A percentile compares a stretch with the other conserved stretches of the same genome.
Evolutionary conservation across 2,113 vertebrate genomes (phyloP).

Genomic region (Elachura formosa): DNA sequence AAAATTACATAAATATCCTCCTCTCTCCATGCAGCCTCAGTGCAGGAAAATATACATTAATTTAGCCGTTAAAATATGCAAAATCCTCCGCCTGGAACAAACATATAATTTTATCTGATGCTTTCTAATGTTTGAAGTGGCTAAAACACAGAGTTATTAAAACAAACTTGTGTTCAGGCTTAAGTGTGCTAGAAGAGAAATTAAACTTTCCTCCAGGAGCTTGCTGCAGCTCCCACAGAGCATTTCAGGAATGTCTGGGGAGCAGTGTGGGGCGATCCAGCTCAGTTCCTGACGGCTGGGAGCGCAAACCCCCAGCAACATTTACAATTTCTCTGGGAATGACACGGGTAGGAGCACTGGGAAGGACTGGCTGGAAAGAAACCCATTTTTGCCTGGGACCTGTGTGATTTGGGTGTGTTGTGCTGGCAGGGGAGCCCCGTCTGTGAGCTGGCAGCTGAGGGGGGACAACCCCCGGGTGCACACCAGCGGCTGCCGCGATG

Average conservation of each 20-base stretch:
- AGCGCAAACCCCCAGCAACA: not conserved
- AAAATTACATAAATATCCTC: not conserved
- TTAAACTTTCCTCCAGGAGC: not conserved
- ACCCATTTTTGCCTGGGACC: no score
- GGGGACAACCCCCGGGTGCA: conserved; percentile 41
- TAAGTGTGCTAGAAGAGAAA: not conserved
- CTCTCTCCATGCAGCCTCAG: not conserved
- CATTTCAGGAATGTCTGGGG: not conserved
- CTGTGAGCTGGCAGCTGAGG: conserved; percentile 71
- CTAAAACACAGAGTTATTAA: not conserved
- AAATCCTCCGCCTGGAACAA: not conserved
- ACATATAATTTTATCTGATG: not conserved
- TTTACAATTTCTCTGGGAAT: not conserved
- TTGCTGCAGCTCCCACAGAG: not conserved
- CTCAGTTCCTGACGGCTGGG: not conserved
- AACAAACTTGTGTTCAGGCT: not conserved
- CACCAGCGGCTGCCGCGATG: conserved; percentile 44
- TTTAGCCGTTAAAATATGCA: conserved; percentile 18
- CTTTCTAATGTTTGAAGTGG: not conserved
- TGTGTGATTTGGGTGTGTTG: not conserved
- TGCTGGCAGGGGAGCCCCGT: conserved; percentile 70
- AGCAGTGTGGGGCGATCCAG: not conserved
- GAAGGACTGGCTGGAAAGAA: not conserved
- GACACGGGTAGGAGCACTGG: not conserved
- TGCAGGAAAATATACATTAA: not conserved